Conservation (phyloP, 1,140 invertebrate genomes). For the Adelges cooleyi region DNA sequence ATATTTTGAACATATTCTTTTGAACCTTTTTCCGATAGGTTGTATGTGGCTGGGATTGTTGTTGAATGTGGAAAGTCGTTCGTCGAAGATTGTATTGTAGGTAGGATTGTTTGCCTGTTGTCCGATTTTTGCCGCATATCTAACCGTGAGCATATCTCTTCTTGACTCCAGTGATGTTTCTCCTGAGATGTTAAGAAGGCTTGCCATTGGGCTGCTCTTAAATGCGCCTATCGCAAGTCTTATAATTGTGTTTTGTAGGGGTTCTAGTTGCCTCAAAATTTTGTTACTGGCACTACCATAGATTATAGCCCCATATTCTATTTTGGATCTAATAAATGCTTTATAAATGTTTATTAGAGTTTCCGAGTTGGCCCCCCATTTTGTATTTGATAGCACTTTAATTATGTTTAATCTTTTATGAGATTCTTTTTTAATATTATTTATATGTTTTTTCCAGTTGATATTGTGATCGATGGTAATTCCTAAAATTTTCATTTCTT, state of each 20-base stretch:
- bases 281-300: background rate
- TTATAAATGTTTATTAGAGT: background rate
- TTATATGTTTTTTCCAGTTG: background rate
- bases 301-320: background rate
- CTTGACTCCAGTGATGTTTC: too few species aligned
- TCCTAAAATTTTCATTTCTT: background rate
- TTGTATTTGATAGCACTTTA: background rate
- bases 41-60: too few species aligned
- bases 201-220: background rate
- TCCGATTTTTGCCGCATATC: too few species aligned
- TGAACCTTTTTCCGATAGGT: too few species aligned
- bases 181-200: too few species aligned
- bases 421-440: background rate
- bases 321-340: background rate
- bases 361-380: background rate
- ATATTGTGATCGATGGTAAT: background rate
- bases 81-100: too few species aligned
- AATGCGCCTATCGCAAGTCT: background rate
- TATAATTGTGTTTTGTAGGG: background rate
- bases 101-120: too few species aligned
- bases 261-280: background rate
- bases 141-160: too few species aligned
- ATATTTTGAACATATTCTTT: too few species aligned
- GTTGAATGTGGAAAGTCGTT: too few species aligned
- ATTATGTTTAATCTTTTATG: background rate